Evolutionary conservation across 2,797 vertebrate genomes (phyloP), one percentile per base, ranked within the genome.

Genomic region (Sphenodon punctatus): DNA sequence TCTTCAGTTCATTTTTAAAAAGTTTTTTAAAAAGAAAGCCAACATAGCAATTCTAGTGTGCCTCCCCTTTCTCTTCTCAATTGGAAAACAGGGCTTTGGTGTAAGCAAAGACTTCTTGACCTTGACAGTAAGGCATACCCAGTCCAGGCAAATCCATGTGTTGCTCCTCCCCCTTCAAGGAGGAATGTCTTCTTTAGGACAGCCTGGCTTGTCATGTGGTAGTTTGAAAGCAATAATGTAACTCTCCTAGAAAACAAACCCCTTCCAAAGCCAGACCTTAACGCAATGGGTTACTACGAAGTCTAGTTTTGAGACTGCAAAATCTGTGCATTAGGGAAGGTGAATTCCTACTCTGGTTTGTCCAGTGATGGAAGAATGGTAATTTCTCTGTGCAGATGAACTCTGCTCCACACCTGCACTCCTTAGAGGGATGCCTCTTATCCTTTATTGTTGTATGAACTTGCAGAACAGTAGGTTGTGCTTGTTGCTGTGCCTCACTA

Each of bases 51-150:
- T n/a, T n/a, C 32, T 61, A 27, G 39, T 56, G 8, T 23, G 12
- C 72, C 63, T 32, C 1, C 8, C 36, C 76, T 39, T 38, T 0
- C 0, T 13, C 61, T 65, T 34, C 16, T 19, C 17, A 27, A 27
- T 4, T 78, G 30, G 42, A 75, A 58, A 49, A n/a, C 5, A 38
- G 41, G 73, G 56, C 56, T 60, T 36, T 42, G 48, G 7, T 0
- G 14, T 15, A 23, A 38, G 14, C 22, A 60, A 36, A 60, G 15
- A 25, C 23, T 36, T 39, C 14, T 23, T 38, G 58, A 60, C n/a
- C 36, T 14, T n/a, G 14, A 13, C 39, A 39, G 58, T 60, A 25
- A 16, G 34, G n/a, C n/a, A n/a, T n/a, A 25, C 25, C 38, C 30
- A 8, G n/a, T 42, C n/a, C 16, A 5, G 43, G n/a, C 39, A 22